Conservation (phyloP, 2,888 invertebrate species). For the Caenorhabditis doughertyi region DNA sequence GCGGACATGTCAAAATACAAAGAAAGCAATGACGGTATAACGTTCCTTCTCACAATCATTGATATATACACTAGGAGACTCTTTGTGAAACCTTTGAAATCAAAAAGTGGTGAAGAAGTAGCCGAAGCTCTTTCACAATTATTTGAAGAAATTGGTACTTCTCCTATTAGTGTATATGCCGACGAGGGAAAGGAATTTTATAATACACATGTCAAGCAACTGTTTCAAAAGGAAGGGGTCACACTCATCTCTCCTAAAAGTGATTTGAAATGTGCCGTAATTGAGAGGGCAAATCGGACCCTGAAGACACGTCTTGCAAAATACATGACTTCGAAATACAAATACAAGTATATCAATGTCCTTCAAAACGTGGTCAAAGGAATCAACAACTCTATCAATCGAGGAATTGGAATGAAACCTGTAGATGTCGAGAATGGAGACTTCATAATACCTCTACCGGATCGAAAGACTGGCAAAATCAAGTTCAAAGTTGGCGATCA, state of each 20-base stretch:
- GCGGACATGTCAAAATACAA: neutral
- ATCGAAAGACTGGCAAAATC: neutral
- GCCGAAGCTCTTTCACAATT: neutral
- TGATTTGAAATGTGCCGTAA: too few relatives aligned
- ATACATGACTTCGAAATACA: too few relatives aligned
- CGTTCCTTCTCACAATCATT: neutral
- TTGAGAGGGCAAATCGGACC: too few relatives aligned
- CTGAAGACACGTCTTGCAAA: too few relatives aligned
- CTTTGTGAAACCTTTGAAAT: too few relatives aligned
- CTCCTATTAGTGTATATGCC: neutral
- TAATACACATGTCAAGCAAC: neutral
- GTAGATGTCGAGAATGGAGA: too few relatives aligned
- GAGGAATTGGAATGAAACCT: too few relatives aligned
- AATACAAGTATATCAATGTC: too few relatives aligned
- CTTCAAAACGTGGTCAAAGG: too few relatives aligned
- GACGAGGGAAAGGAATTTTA: neutral
- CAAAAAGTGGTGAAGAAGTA: neutral
- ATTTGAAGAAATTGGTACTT: neutral
- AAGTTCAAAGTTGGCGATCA: slow-evolving; percentile 13
- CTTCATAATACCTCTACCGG: neutral
- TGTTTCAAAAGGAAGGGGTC: neutral
- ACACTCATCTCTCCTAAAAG: too few relatives aligned
- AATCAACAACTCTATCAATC: too few relatives aligned
- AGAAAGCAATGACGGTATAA: neutral
- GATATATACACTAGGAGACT: too few relatives aligned